A percentile compares a stretch with the other conserved stretches of the same genome.
Conservation (phyloP, 2,113 vertebrate species). For the Coreoperca whiteheadi region DNA sequence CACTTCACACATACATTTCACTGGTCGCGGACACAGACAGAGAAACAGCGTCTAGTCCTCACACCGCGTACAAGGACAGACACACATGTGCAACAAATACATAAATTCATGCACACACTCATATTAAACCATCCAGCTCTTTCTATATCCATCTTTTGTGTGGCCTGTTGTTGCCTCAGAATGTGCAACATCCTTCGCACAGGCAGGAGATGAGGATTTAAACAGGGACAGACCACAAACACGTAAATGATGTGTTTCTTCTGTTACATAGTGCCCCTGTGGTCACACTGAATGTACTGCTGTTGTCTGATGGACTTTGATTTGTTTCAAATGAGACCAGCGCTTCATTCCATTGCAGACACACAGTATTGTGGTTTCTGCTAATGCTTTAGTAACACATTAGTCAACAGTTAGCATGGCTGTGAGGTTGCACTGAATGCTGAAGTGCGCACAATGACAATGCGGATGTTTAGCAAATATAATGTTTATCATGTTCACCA, state of each 20-base stretch:
- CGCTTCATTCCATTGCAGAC: not conserved
- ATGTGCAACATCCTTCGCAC: not conserved
- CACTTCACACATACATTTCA: conserved; percentile 45
- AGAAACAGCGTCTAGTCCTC: conserved; percentile 20
- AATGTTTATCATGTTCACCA: not conserved
- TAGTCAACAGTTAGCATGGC: not conserved
- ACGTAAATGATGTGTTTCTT: not conserved
- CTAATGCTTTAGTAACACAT: not conserved
- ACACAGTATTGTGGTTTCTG: not conserved
- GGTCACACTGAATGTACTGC: not conserved
- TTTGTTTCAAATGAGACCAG: not conserved
- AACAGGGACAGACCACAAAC: not conserved
- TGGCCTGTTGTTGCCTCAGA: not conserved
- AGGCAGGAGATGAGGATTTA: not conserved
- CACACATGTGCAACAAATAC: not conserved
- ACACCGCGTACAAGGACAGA: not conserved
- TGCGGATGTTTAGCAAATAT: not conserved
- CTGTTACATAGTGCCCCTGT: not conserved
- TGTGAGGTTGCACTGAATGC: not conserved
- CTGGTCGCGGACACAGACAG: conserved; percentile 6
- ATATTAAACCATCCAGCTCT: not conserved
- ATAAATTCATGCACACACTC: conserved; percentile 7
- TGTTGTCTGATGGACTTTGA: not conserved
- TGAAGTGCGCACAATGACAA: not conserved
- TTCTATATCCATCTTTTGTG: not conserved